Evolutionary conservation across 2,888 invertebrate genomes (phyloP), one percentile per base, ranked within the genome.

Genomic region (Heliconius aoede): DNA sequence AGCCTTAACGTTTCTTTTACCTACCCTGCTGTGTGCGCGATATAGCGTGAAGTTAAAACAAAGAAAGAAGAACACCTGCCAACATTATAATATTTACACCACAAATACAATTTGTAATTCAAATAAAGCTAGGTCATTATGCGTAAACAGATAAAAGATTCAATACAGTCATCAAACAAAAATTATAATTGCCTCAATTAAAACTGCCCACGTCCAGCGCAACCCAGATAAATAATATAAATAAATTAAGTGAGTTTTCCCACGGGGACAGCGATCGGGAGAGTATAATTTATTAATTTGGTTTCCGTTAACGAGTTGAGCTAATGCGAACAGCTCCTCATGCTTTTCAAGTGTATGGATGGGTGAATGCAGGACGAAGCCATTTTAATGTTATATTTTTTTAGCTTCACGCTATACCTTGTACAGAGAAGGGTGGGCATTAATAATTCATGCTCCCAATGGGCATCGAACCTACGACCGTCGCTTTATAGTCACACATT

Each of bases 211-310:
- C 84, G 83, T 84, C 81, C 75, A 74, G 81, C 80, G 76, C 78
- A 80, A 81, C 83, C 82, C 76, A 82, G 82, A 81, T 83, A 83
- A 83, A 83, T 82, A 82, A 82, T 79, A 82, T 82, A 82, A 82
- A 83, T 83, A 82, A 83, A 82, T 83, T 81, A 82, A 79, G 76
- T 79, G 67, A 79, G 85, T 85, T 86, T 91, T 93, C 93, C 90
- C 93, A 93, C 92, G 92, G 81, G 82, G 81, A 55, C 85, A 88
- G 89, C 89, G 90, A 87, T 87, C 87, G 83, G 87, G 87, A 87
- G 85, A 81, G 87, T 84, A 90, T 92, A 92, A 92, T 92, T 89
- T 90, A 93, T 92, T 93, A 91, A 93, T 93, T 91, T 90, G 91
- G 88, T 92, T 91, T 91, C 91, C 84, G 85, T 87, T 93, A 91